Percentiles rank a stretch among this genome's conserved stretches.
phyloP scores from a whole-genome alignment of 2,113 vertebrate species.

The Gallinago paraguaiae region DNA sequence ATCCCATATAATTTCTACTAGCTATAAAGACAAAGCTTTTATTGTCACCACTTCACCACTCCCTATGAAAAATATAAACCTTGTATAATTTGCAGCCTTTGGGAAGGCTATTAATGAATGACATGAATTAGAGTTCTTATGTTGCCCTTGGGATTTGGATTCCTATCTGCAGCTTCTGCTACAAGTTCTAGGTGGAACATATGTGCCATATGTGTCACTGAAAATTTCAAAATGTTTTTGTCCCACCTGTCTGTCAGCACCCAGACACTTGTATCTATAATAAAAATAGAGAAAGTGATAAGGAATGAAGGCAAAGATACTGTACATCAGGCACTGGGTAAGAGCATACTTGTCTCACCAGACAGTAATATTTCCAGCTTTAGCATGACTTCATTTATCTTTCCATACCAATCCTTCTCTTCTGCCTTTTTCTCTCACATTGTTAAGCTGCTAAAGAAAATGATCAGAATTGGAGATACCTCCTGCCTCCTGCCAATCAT shows the following conservation, averaged over 20 bases:
- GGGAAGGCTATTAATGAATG: background rate
- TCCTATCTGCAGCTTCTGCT: background rate
- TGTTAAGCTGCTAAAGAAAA: constrained; percentile 86
- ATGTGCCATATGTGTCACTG: accelerated
- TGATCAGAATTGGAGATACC: constrained; percentile 83
- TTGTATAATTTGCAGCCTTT: background rate
- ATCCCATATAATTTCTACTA: background rate
- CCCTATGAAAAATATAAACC: background rate
- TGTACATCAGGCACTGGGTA: background rate
- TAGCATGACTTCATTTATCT: background rate
- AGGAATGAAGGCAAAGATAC: background rate
- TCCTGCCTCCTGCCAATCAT: constrained; percentile 86
- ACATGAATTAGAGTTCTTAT: background rate
- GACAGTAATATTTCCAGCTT: background rate
- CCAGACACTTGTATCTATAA: background rate
- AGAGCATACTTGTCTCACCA: background rate
- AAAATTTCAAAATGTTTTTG: background rate
- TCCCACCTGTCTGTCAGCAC: background rate
- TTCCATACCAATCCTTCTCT: background rate
- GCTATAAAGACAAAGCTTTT: background rate
- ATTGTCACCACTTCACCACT: background rate
- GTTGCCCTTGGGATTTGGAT: background rate
- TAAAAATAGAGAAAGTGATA: background rate
- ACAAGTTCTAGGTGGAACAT: background rate
- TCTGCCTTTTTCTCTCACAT: background rate